These are phyloP conservation scores for Drosophila serrata DNA, from an alignment of 1,140 invertebrate species.

Conservation along the genomic window DNA sequence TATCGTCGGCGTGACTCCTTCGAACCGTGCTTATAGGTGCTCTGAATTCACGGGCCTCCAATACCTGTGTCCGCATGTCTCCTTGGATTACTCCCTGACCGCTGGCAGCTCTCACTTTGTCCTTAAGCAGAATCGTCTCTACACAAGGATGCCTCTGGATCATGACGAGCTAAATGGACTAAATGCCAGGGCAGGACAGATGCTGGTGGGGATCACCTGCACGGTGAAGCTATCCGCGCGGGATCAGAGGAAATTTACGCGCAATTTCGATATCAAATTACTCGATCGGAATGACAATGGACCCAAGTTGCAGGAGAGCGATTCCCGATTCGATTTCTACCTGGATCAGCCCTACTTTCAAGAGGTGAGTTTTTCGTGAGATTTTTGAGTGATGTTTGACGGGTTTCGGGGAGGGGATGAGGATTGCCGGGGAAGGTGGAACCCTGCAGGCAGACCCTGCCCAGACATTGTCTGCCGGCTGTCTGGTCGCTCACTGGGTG, in stretches of 20 bases:
- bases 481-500: constrained; percentile 62
- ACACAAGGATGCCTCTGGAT: constrained; percentile 65
- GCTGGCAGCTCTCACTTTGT: constrained; percentile 61
- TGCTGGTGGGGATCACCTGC: constrained; percentile 62
- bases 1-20: constrained; percentile 20
- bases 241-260: constrained; percentile 55
- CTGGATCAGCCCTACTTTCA: constrained; percentile 80
- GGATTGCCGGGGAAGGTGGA: not conserved
- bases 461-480: constrained; percentile 71
- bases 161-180: constrained; percentile 71
- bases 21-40: constrained; percentile 65
- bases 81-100: constrained; percentile 61
- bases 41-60: constrained; percentile 66
- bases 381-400: not conserved
- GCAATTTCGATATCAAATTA: constrained; percentile 65
- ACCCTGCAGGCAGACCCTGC: constrained; percentile 19
- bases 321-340: constrained; percentile 63
- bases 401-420: not conserved
- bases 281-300: constrained; percentile 84
- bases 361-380: constrained; percentile 64
- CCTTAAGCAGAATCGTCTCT: constrained; percentile 69
- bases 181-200: constrained; percentile 45
- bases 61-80: constrained; percentile 66
- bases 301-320: constrained; percentile 71
- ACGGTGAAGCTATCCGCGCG: constrained; percentile 42